Evolutionary conservation across 2,797 vertebrate species (phyloP), one percentile per base, ranked within the genome.

Genomic region (Enteromius fasciolatus): DNA sequence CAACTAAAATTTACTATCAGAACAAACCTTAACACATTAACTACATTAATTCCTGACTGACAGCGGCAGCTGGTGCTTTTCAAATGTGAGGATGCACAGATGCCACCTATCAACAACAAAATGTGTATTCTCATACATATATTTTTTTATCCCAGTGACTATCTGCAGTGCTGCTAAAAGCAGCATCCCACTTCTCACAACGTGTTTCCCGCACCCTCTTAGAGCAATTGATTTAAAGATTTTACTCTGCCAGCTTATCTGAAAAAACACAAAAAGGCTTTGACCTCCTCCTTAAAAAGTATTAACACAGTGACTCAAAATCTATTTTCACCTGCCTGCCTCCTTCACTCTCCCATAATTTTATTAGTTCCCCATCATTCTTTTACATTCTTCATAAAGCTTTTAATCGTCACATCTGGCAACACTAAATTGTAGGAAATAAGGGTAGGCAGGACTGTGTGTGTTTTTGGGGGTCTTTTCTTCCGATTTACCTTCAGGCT

Each of bases 381-480:
- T 66, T 67, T 31, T 25, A 23, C 76, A 54, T 68, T n/a, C 70
- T 84, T 41, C 23, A 66, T 73, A 77, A 87, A 31, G 25, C 44
- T 20, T 70, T 54, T 31, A 68, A 17, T 3, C 2, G 1, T 3
- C 41, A 59, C 17, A 8, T 80, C 70, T 70, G 44, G 12, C 28
- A 80, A 59, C 69, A 54, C 15, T 33, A 67, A 83, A 44, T 36
- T 31, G 31, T 73, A 28, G 10, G 33, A 74, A 68, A 68, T 1
- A 1, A 59, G 72, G 57, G 11, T 25, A 15, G 25, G 5, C 7
- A 17, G 15, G 48, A 18, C 46, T 39, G 18, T 61, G 3, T 6
- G 0, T n/a, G 25, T 68, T 23, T 61, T 74, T 12, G 9, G 31
- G 50, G 39, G 1, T 33, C 79, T 78, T 87, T 86, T 80, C 78